These are phyloP conservation scores for Amphiduros pacificus DNA, from an alignment of 2,888 invertebrate species.

Conservation along the genomic window DNA sequence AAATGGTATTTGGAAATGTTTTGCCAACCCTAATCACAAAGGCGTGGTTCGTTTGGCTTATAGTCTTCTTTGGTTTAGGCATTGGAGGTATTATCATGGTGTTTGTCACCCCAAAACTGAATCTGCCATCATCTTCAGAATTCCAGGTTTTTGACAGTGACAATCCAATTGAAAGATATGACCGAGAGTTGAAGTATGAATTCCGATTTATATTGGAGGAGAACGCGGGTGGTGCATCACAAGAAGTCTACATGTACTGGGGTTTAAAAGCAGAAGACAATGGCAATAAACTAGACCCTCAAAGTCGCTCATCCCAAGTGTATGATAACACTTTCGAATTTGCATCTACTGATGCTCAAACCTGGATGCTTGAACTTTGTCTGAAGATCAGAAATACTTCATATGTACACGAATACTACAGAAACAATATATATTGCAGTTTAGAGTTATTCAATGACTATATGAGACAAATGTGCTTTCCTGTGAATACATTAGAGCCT, in stretches of 20 bases:
- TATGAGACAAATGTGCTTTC: neutral
- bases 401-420: neutral
- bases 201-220: conserved; percentile 43
- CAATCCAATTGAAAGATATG: conserved; percentile 89
- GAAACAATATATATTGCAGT: neutral
- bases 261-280: conserved; percentile 82
- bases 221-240: neutral
- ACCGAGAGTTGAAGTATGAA: conserved; percentile 70
- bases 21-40: conserved; percentile 52
- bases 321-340: conserved; percentile 82
- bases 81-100: conserved; percentile 12
- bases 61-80: conserved; percentile 22
- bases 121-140: conserved; percentile 68
- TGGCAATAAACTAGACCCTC: conserved; percentile 82
- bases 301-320: conserved; percentile 73
- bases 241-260: conserved; percentile 71
- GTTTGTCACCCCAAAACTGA: conserved; percentile 14
- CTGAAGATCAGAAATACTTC: neutral
- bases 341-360: conserved; percentile 76
- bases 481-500: no score
- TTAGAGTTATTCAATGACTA: neutral
- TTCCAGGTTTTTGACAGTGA: conserved; percentile 61
- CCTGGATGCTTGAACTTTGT: conserved; percentile 83
- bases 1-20: neutral
- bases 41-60: conserved; percentile 57